A percentile compares a stretch with the other conserved stretches of the same genome.
These are phyloP conservation scores for Piezodorus guildinii DNA, from an alignment of 1,140 invertebrate genomes.

Conservation along the genomic window DNA sequence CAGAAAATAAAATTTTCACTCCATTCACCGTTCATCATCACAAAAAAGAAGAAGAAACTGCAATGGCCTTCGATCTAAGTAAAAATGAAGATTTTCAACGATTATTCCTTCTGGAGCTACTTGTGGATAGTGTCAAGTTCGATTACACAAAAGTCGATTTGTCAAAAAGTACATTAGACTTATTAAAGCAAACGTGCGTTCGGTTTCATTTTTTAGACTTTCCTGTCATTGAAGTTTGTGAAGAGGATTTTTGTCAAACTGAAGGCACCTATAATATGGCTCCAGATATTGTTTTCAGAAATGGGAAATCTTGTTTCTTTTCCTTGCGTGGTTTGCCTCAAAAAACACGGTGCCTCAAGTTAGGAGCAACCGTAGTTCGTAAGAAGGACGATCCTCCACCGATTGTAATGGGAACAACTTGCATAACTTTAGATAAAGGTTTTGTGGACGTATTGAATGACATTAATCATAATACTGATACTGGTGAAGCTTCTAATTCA, in stretches of 20 bases:
- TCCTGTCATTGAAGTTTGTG: slow-evolving; percentile 33
- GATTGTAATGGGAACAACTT: no score
- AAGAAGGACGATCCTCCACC: not conserved
- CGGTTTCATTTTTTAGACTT: slow-evolving; percentile 33
- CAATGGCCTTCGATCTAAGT: no score
- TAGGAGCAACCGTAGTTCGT: not conserved
- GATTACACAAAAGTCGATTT: not conserved
- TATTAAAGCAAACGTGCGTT: slow-evolving; percentile 21
- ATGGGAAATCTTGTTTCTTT: slow-evolving; percentile 39
- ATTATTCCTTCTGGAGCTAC: slow-evolving; percentile 8
- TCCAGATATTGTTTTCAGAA: slow-evolving; percentile 32
- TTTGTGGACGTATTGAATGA: no score
- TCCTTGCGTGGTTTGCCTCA: slow-evolving; percentile 27
- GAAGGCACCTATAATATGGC: slow-evolving; percentile 27
- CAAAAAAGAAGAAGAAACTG: no score
- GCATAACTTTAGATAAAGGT: no score
- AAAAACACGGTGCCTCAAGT: not conserved
- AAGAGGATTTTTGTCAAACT: slow-evolving; percentile 29
- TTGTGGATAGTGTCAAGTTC: slow-evolving; percentile 10
- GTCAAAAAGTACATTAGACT: not conserved
- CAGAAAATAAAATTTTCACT: no score
- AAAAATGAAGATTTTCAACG: not conserved
- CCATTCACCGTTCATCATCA: no score
- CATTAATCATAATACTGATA: no score
- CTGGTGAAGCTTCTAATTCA: no score